These are phyloP conservation scores for Semaprochilodus insignis DNA, from an alignment of 2,797 vertebrate species.

Conservation along the genomic window DNA sequence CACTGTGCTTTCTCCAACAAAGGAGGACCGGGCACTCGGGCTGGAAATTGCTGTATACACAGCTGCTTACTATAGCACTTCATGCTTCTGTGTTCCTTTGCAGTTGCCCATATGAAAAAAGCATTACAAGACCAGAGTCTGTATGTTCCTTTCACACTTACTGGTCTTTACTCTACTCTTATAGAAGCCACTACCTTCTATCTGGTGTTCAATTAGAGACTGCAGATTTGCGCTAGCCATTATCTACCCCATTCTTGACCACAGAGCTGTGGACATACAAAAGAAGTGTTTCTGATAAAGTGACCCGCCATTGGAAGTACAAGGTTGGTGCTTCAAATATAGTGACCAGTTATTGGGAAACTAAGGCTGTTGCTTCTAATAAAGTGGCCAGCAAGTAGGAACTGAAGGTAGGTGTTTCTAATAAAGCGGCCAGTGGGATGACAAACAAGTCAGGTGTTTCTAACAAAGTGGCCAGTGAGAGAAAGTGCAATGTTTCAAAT, in stretches of 20 bases:
- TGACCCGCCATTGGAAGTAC: neutral
- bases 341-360: neutral
- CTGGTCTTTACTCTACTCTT: neutral
- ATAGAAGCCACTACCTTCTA: neutral
- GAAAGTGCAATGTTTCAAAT: too few relatives aligned
- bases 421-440: neutral
- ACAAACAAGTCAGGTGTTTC: neutral
- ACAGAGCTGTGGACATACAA: neutral
- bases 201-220: neutral
- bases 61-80: constrained; percentile 20
- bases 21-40: constrained; percentile 14
- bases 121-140: constrained; percentile 23
- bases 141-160: constrained; percentile 1
- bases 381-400: neutral
- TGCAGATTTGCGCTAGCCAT: neutral
- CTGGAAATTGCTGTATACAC: constrained; percentile 23
- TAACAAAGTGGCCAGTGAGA: neutral
- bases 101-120: constrained; percentile 26
- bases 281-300: neutral
- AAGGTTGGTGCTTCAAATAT: neutral
- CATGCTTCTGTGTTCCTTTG: constrained; percentile 31
- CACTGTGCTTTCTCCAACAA: constrained; percentile 13
- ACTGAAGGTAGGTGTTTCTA: neutral
- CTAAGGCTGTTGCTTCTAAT: neutral
- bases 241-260: neutral